Conservation (phyloP, 2,888 invertebrate genomes). For the Orgyia antiqua region DNA sequence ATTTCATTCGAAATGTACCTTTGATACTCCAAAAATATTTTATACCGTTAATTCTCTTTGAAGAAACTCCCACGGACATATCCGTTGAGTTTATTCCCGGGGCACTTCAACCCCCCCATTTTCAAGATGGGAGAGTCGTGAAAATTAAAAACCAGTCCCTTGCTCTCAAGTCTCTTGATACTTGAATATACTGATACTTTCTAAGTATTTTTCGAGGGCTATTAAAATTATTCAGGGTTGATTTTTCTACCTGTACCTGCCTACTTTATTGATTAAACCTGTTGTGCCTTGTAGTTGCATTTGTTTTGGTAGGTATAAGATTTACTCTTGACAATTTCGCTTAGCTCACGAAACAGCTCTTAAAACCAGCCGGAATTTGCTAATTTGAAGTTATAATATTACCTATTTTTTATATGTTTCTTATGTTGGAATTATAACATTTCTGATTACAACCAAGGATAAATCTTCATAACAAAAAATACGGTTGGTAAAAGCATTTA, state of each 20-base stretch:
- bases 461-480: too few relatives aligned
- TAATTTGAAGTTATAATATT: too few relatives aligned
- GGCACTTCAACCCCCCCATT: conserved; percentile 20
- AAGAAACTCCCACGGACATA: conserved; percentile 4
- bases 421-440: too few relatives aligned
- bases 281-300: too few relatives aligned
- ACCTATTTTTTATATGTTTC: too few relatives aligned
- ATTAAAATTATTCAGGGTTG: conserved; percentile 13
- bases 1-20: conserved; percentile 8
- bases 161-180: conserved; percentile 12
- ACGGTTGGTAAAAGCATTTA: too few relatives aligned
- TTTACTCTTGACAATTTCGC: too few relatives aligned
- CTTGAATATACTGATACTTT: conserved; percentile 14
- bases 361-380: too few relatives aligned
- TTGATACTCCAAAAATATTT: conserved; percentile 11
- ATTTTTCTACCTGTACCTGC: not conserved
- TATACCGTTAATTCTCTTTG: conserved; percentile 18
- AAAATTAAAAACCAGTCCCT: conserved; percentile 39
- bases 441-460: too few relatives aligned
- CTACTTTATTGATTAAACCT: too few relatives aligned
- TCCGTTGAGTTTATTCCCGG: conserved; percentile 21
- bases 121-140: conserved; percentile 30
- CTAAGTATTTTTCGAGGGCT: conserved; percentile 17
- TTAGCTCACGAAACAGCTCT: too few relatives aligned
- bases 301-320: too few relatives aligned